phyloP scores from a whole-genome alignment of 2,888 invertebrate genomes.

The Minunthozetes semirufus region DNA sequence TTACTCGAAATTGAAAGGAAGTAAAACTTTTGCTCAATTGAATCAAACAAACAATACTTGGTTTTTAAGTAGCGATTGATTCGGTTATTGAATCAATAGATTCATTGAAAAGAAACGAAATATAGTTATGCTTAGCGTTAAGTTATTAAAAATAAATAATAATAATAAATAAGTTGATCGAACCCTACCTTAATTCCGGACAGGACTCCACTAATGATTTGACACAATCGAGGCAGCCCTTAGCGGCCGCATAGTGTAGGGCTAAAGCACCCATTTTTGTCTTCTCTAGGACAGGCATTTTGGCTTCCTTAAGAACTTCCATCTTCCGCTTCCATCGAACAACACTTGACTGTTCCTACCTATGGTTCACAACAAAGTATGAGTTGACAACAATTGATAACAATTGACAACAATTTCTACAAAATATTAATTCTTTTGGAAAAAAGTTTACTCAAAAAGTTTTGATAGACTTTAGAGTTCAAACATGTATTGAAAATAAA shows the following conservation, averaged over 20 bases:
- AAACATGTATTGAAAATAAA: neutral
- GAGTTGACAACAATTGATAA: neutral
- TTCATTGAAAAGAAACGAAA: neutral
- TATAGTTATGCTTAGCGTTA: neutral
- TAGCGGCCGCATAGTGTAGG: conserved; percentile 76
- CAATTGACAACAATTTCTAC: neutral
- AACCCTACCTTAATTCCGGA: conserved; percentile 62
- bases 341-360: conserved; percentile 56
- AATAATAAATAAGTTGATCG: neutral
- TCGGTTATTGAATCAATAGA: too few relatives aligned
- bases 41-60: too few relatives aligned
- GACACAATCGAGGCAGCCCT: conserved; percentile 78
- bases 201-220: conserved; percentile 69
- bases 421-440: neutral
- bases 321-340: too few relatives aligned
- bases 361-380: conserved; percentile 44
- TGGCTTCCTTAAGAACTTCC: conserved; percentile 56
- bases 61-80: too few relatives aligned
- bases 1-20: too few relatives aligned
- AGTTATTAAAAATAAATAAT: neutral
- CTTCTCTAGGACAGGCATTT: conserved; percentile 55
- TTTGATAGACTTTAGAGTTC: neutral
- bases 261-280: conserved; percentile 54
- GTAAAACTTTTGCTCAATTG: too few relatives aligned
- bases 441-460: neutral